Conservation (phyloP, 2,113 vertebrate genomes). For the Probosciger aterrimus region DNA sequence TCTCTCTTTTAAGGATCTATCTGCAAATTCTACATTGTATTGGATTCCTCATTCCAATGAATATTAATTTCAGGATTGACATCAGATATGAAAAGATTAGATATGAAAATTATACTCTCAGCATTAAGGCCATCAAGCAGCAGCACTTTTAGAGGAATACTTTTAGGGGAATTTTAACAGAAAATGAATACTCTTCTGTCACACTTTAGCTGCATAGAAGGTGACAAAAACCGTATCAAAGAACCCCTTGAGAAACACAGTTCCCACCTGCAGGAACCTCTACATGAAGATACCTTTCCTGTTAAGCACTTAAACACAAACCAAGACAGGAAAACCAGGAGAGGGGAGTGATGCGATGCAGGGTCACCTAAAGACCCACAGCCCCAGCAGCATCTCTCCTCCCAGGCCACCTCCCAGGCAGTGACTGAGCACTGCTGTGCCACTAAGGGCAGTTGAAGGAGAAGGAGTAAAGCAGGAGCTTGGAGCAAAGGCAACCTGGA, state of each 20-base stretch:
- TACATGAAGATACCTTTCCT: rapidly evolving
- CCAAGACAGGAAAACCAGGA: neutral
- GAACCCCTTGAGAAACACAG: neutral
- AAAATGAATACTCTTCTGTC: neutral
- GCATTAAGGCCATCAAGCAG: neutral
- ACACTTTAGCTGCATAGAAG: neutral
- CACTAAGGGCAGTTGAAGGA: neutral
- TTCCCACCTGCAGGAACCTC: neutral
- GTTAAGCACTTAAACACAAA: neutral
- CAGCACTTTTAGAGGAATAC: neutral
- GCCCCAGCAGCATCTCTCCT: neutral
- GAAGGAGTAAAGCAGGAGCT: neutral
- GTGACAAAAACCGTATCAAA: neutral
- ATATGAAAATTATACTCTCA: neutral
- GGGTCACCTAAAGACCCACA: neutral
- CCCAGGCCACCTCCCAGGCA: neutral
- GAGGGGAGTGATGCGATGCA: neutral
- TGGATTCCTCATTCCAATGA: neutral
- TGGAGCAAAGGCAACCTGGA: rapidly evolving
- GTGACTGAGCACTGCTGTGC: rapidly evolving
- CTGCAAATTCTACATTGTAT: neutral
- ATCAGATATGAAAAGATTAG: neutral
- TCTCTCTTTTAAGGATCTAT: neutral
- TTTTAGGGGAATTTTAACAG: neutral
- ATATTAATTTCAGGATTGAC: neutral